Conservation (phyloP, 2,888 invertebrate species). For the Petrolisthes manimaculis region DNA sequence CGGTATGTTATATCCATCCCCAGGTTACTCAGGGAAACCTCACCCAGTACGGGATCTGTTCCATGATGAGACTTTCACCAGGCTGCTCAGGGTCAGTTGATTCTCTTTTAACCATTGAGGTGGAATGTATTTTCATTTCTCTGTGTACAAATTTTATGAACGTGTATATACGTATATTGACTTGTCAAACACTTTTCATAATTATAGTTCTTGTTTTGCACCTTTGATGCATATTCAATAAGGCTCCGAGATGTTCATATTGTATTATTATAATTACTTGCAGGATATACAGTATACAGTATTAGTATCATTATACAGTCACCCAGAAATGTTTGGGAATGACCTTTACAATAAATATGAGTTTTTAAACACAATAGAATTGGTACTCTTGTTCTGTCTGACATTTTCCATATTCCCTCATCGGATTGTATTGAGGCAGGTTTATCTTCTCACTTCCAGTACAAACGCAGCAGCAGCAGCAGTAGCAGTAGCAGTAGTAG, state of each 20-base stretch:
- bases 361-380: too few relatives aligned
- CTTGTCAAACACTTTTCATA: too few relatives aligned
- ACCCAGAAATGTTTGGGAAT: too few relatives aligned
- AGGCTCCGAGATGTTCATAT: too few relatives aligned
- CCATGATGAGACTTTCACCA: slow-evolving; percentile 73
- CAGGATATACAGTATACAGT: too few relatives aligned
- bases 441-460: slow-evolving; percentile 71
- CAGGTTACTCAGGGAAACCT: slow-evolving; percentile 69
- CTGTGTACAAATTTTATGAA: neutral
- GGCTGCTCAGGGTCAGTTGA: slow-evolving; percentile 77
- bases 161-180: neutral
- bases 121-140: neutral
- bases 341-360: too few relatives aligned
- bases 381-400: too few relatives aligned
- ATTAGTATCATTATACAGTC: too few relatives aligned
- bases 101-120: neutral
- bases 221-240: too few relatives aligned
- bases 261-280: too few relatives aligned
- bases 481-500: slow-evolving; percentile 69
- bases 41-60: slow-evolving; percentile 69
- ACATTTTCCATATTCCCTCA: too few relatives aligned
- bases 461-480: slow-evolving; percentile 75
- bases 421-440: neutral
- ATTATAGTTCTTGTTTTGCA: too few relatives aligned
- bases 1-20: neutral